Base-by-base conservation (phyloP, 2,113 vertebrate genomes). In the Argyrosomus japonicus region DNA sequence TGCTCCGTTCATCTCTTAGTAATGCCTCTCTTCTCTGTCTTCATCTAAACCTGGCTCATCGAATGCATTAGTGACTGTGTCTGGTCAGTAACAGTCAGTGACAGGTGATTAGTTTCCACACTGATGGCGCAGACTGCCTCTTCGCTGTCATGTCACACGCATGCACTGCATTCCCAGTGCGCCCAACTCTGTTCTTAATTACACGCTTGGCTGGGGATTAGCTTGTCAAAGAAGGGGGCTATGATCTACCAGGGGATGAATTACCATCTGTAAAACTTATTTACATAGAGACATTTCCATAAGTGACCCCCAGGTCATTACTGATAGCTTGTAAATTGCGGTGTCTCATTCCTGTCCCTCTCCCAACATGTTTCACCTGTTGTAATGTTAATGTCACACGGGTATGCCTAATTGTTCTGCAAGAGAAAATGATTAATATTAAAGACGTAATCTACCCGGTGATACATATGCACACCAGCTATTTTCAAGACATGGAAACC, bases 151-250 rank as follows among this genome's bases (percentile, higher is more conserved):
- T 29, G 70, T 82, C 85, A 65, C 58, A 65, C 12, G 18, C 51
- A 23, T 71, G 64, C 63, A 9, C 10, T 6, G 19, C 21, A 47
- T 53, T 76, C 65, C 83, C 68, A 48, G 75, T 73, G 60, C 69
- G 29, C 13, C 72, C 63, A 6, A 48, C 68, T 74, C 76, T 89
- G 84, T 68, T 89, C 78, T 80, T 91, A 89, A 94, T 95, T 94
- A 92, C 91, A 92, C 40, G 87, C 85, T 72, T 87, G 88, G 79
- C 74, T 91, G 86, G 25, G 67, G 63, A 92, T 91, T 92, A 91
- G 72, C 83, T 91, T 77, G 84, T 89, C 82, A 87, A 75, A 84
- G 86, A 47, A 73, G 36, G 40, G 76, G 43, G 69, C 77, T 65
- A 29, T 62, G 72, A 83, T 88, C 85, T 85, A 75, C 71, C 68